A percentile compares a stretch with the other conserved stretches of the same genome.
Conservation (phyloP, 2,888 invertebrate species). For the Diaperis boleti region DNA sequence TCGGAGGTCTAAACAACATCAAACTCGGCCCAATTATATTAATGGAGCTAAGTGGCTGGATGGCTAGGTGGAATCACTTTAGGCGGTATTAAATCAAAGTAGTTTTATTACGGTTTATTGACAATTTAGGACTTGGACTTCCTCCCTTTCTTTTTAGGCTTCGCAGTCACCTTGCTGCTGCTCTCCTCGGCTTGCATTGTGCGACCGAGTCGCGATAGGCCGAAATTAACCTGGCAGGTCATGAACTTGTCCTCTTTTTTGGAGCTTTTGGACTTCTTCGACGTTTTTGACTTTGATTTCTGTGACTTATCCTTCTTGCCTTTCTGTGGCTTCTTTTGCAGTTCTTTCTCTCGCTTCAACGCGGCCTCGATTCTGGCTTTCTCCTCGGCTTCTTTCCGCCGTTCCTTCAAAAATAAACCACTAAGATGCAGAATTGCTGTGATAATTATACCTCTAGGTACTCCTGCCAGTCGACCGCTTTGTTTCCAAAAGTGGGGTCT, state of each 20-base stretch:
- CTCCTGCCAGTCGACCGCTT: conserved; percentile 60
- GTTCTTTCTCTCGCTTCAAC: conserved; percentile 1
- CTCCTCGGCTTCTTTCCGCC: conserved; percentile 20
- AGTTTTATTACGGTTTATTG: too few relatives aligned
- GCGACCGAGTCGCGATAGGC: conserved; percentile 51
- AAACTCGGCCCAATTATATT: too few relatives aligned
- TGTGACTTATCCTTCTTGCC: conserved; percentile 18
- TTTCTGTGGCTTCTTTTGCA: conserved; percentile 56
- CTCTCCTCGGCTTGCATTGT: conserved; percentile 2
- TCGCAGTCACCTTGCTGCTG: neutral
- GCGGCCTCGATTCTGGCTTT: neutral
- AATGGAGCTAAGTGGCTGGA: too few relatives aligned
- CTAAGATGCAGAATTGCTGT: neutral
- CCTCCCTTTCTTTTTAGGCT: conserved; percentile 9
- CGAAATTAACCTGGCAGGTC: conserved; percentile 66
- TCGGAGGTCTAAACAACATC: too few relatives aligned
- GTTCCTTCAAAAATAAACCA: conserved; percentile 5
- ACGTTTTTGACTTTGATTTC: conserved; percentile 23
- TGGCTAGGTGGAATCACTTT: too few relatives aligned
- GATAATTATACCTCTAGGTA: conserved; percentile 55
- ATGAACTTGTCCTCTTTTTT: conserved; percentile 50
- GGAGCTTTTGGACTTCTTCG: conserved; percentile 24
- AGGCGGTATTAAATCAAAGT: too few relatives aligned
- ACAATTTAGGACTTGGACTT: too few relatives aligned
- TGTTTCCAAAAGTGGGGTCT: conserved; percentile 54